These are phyloP conservation scores for Spilosoma lubricipeda DNA, from an alignment of 2,888 invertebrate genomes.

Conservation along the genomic window DNA sequence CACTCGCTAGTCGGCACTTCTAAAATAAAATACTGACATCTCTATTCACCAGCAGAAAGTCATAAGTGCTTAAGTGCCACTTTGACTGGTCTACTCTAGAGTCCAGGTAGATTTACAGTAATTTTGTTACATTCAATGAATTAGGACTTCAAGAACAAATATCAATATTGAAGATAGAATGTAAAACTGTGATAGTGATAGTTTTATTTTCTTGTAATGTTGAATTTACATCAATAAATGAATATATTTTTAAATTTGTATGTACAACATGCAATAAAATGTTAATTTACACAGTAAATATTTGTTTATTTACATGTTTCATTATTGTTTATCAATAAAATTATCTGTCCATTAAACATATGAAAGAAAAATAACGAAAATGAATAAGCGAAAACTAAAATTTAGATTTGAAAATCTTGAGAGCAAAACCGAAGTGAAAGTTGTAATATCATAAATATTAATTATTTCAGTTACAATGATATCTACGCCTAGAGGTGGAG, in stretches of 20 bases:
- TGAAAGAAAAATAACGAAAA: background rate
- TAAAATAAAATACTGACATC: background rate
- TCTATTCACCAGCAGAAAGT: background rate
- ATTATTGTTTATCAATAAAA: background rate
- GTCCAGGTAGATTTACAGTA: background rate
- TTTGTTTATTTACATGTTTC: background rate
- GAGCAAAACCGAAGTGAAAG: background rate
- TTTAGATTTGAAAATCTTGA: background rate
- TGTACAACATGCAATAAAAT: background rate
- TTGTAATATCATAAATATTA: background rate
- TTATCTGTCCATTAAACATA: background rate
- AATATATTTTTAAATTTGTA: background rate
- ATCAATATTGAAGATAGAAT: background rate
- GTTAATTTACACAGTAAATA: background rate
- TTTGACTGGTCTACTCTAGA: too few relatives aligned
- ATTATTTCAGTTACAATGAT: constrained; percentile 24
- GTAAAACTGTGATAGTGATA: constrained; percentile 2
- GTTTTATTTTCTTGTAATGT: background rate
- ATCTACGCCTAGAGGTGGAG: constrained; percentile 20
- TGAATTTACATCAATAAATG: background rate
- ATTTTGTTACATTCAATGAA: background rate
- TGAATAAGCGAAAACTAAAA: background rate
- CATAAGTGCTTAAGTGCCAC: background rate
- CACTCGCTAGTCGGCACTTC: background rate
- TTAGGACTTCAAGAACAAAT: background rate